phyloP scores from a whole-genome alignment of 2,888 invertebrate species.

The Andrena hattorfiana region DNA sequence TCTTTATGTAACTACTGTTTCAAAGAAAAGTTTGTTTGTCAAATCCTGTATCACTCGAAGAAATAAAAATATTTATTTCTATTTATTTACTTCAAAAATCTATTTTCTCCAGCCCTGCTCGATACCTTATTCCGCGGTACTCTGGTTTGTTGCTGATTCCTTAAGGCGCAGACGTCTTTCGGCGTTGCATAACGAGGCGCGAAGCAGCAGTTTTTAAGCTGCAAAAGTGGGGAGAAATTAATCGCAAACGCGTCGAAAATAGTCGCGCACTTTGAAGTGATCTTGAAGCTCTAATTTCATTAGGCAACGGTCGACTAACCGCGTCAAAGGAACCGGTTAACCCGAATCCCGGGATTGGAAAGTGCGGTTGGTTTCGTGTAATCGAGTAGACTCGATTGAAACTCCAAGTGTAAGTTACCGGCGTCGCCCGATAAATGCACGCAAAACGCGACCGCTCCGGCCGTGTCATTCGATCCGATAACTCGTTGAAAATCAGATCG shows the following conservation, averaged over 20 bases:
- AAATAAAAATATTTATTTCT: too few species aligned
- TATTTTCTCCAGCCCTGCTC: too few species aligned
- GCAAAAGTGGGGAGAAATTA: slow-evolving; percentile 24
- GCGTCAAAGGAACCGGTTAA: slow-evolving; percentile 53
- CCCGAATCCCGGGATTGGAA: slow-evolving; percentile 50
- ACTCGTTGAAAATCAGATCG: slow-evolving; percentile 33
- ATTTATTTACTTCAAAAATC: too few species aligned
- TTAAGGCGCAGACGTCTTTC: not conserved
- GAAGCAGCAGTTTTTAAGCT: not conserved
- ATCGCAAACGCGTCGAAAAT: not conserved
- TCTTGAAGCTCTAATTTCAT: slow-evolving; percentile 44
- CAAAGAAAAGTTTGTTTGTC: too few species aligned
- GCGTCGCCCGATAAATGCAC: slow-evolving; percentile 45
- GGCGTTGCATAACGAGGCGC: not conserved
- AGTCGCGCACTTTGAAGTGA: slow-evolving; percentile 22
- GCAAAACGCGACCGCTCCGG: slow-evolving; percentile 30
- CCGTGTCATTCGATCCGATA: slow-evolving; percentile 21
- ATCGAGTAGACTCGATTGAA: slow-evolving; percentile 56
- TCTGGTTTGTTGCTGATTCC: not conserved
- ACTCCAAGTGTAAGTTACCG: slow-evolving; percentile 37
- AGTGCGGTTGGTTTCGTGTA: slow-evolving; percentile 44
- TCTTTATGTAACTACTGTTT: too few species aligned
- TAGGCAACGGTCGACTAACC: slow-evolving; percentile 42
- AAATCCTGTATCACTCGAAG: too few species aligned
- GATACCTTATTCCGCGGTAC: too few species aligned